These are phyloP conservation scores for Lutjanus erythropterus DNA, from an alignment of 2,113 vertebrate species.

Conservation along the genomic window DNA sequence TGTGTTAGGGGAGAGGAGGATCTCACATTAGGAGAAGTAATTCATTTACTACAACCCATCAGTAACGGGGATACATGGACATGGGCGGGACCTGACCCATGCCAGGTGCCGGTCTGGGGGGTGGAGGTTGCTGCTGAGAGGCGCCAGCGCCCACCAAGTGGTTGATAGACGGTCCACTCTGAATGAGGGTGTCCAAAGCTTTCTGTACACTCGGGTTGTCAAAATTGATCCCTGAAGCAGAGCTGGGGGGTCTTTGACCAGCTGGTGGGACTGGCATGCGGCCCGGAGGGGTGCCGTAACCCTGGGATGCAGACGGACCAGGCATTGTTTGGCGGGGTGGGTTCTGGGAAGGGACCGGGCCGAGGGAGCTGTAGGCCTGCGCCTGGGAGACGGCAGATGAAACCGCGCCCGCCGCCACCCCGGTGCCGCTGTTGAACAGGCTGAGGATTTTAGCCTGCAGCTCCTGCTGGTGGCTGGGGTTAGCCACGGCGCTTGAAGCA, in stretches of 20 bases:
- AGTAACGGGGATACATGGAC: constrained; percentile 94
- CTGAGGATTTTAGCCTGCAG: constrained; percentile 99
- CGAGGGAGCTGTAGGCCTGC: constrained; percentile 84
- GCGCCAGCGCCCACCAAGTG: constrained; percentile 87
- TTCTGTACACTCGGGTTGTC: constrained; percentile 99
- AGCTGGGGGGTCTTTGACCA: constrained; percentile 80
- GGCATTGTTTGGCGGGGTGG: constrained; percentile 74
- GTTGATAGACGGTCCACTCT: constrained; percentile 95
- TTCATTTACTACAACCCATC: constrained; percentile 42
- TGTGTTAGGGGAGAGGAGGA: background rate
- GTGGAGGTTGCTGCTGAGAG: constrained; percentile 38
- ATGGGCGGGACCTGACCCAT: constrained; percentile 82
- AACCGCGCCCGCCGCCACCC: background rate
- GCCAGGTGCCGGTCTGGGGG: constrained; percentile 54
- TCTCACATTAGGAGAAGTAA: background rate
- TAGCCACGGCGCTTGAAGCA: constrained; percentile 58
- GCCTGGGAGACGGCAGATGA: constrained; percentile 56
- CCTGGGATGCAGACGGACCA: constrained; percentile 74
- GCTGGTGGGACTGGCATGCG: constrained; percentile 81
- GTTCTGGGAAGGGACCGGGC: constrained; percentile 75
- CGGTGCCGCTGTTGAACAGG: constrained; percentile 92
- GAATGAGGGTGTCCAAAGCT: constrained; percentile 97
- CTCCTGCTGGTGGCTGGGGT: constrained; percentile 91
- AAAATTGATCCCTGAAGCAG: constrained; percentile 94
- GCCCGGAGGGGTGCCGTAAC: constrained; percentile 76